phyloP scores from a whole-genome alignment of 2,797 vertebrate genomes.

The Geotrypetes seraphini region DNA sequence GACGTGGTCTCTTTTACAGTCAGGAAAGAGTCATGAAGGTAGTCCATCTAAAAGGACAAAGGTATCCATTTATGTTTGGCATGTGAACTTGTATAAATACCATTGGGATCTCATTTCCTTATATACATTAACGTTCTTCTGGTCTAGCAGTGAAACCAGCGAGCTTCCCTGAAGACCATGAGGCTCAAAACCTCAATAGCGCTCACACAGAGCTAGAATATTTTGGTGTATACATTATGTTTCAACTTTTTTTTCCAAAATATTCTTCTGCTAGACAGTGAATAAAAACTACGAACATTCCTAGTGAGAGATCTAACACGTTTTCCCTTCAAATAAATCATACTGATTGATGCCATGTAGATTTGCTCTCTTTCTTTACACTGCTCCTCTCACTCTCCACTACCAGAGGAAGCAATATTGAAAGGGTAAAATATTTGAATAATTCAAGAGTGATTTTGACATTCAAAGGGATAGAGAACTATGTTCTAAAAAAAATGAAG shows the following conservation, averaged over 20 bases:
- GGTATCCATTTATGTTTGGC: conserved; percentile 22
- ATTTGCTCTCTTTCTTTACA: too few relatives aligned
- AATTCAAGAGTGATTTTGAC: too few relatives aligned
- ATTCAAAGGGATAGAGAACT: too few relatives aligned
- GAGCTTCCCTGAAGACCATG: conserved; percentile 27
- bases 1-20: conserved; percentile 5
- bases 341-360: too few relatives aligned
- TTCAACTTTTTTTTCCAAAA: conserved; percentile 5
- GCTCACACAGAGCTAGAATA: conserved; percentile 11
- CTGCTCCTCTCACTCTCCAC: too few relatives aligned
- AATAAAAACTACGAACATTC: conserved; percentile 10
- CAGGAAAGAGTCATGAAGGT: conserved; percentile 13
- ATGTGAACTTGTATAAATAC: conserved; percentile 24
- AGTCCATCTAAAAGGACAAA: conserved; percentile 15
- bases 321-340: conserved; percentile 4
- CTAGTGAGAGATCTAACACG: too few relatives aligned
- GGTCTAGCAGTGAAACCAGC: conserved; percentile 22
- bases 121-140: conserved; percentile 23
- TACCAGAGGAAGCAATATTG: too few relatives aligned
- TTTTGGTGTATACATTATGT: conserved; percentile 7
- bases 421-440: too few relatives aligned
- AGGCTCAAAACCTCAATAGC: conserved; percentile 10
- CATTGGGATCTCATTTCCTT: conserved; percentile 21
- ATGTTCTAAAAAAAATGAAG: too few relatives aligned
- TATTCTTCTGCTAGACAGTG: conserved; percentile 5